Percentiles rank a stretch among this genome's conserved stretches.
phyloP scores from a whole-genome alignment of 2,888 invertebrate species.

The Megamerina dolium region DNA sequence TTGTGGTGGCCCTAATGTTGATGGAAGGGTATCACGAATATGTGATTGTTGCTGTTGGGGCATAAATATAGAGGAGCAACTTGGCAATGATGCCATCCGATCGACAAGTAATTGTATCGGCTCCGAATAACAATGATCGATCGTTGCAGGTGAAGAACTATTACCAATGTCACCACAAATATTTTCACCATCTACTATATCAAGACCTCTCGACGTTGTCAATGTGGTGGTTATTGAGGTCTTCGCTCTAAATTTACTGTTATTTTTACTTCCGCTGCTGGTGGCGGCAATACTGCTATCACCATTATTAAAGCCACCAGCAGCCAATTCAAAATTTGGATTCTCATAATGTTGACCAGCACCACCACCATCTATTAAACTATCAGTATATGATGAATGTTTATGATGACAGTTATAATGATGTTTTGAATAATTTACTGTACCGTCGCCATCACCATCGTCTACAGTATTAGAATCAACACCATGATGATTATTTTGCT shows the following conservation, averaged over 20 bases:
- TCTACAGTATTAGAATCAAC: slow-evolving; percentile 16
- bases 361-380: slow-evolving; percentile 37
- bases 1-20: too few species aligned
- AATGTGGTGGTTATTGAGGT: slow-evolving; percentile 26
- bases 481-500: slow-evolving; percentile 14
- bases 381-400: slow-evolving; percentile 33
- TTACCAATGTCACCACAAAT: too few species aligned
- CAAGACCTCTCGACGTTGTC: slow-evolving; percentile 23
- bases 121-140: slow-evolving; percentile 48
- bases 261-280: slow-evolving; percentile 1
- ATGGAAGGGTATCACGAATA: too few species aligned
- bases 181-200: slow-evolving; percentile 15
- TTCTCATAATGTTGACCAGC: slow-evolving; percentile 49
- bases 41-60: too few species aligned
- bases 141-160: slow-evolving; percentile 29
- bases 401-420: slow-evolving; percentile 26
- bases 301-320: too few species aligned
- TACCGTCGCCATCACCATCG: slow-evolving; percentile 18
- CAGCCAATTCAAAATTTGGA: slow-evolving; percentile 48
- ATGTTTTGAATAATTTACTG: too few species aligned
- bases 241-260: slow-evolving; percentile 13
- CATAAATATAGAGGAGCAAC: too few species aligned
- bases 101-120: slow-evolving; percentile 38
- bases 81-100: too few species aligned
- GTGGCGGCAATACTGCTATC: too few species aligned